Base-by-base conservation (phyloP, 2,113 vertebrate genomes). In the Erythrocebus patas region DNA sequence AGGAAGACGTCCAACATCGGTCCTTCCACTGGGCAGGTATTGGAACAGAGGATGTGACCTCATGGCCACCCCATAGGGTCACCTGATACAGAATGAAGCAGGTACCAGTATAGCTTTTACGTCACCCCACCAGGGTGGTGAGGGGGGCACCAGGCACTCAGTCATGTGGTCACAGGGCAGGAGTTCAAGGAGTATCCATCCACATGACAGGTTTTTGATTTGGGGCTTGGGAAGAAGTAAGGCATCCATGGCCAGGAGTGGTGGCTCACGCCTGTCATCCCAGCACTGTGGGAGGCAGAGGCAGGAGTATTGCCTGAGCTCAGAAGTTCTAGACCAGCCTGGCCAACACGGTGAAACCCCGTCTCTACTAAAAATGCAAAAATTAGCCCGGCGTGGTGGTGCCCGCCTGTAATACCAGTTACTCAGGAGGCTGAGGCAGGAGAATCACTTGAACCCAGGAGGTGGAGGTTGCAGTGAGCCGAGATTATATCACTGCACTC, bases 91-190 rank as follows among this genome's bases (percentile, higher is more conserved):
- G 61, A n/a, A 27, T 6, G 17, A 84, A 55, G 70, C 27, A 30
- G 18, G 55, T 38, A 43, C 7, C 13, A 20, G 48, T 35, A 18
- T 4, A 72, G 18, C 32, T 75, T 94, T 88, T 10, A n/a, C 73
- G 91, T 91, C 88, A 35, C 90, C 97, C 84, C 94, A 89, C 90
- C 72, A 50, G 94, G 88, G 94, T 93, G 91, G 38, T 52, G 57
- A 95, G 72, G 48, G 68, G 55, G 27, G 43, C 14, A 35, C 38
- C 0, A 20, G 32, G 48, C 35, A 40, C 87, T 59, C 40, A 7
- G 73, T 59, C 75, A 52, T 35, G 32, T 16, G 30, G 55, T 79
- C 68, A 50, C 66, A 72, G 52, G 13, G 30, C 48, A 70, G 32
- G 64, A 48, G 91, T 66, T 84, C 38, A 61, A 48, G 85, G 32